phyloP scores from a whole-genome alignment of 2,797 vertebrate genomes.

The Numenius phaeopus region DNA sequence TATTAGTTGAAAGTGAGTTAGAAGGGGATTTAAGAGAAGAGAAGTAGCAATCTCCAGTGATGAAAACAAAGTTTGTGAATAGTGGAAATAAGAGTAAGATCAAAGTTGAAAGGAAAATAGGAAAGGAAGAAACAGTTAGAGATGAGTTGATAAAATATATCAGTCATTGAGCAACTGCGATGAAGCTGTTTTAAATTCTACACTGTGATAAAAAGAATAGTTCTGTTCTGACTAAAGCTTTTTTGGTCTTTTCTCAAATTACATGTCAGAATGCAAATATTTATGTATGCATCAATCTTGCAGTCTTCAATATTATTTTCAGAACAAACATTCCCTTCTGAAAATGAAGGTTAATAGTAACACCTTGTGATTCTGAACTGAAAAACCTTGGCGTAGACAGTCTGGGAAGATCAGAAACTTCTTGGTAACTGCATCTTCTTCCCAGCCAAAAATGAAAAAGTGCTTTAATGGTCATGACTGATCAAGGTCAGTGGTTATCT shows the following conservation, averaged over 20 bases:
- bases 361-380: not conserved
- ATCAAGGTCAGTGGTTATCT: not conserved
- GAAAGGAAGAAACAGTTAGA: not conserved
- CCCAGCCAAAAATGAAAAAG: not conserved
- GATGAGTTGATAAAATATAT: not conserved
- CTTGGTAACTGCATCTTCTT: not conserved
- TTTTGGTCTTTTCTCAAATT: conserved; percentile 18
- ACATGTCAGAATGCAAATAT: not conserved
- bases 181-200: not conserved
- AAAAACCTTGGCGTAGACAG: not conserved
- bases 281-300: not conserved
- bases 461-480: not conserved
- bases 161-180: not conserved
- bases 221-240: not conserved
- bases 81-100: not conserved
- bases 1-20: not conserved
- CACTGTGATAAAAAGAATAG: not conserved
- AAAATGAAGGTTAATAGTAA: not conserved
- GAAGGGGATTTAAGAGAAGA: not conserved
- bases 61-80: not conserved
- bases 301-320: conserved; percentile 1
- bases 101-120: not conserved
- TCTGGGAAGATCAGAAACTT: not conserved
- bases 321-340: not conserved
- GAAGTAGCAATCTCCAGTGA: not conserved